Evolutionary conservation across 2,888 invertebrate genomes (phyloP), one percentile per base, ranked within the genome.

Genomic region (Callosobruchus maculatus): DNA sequence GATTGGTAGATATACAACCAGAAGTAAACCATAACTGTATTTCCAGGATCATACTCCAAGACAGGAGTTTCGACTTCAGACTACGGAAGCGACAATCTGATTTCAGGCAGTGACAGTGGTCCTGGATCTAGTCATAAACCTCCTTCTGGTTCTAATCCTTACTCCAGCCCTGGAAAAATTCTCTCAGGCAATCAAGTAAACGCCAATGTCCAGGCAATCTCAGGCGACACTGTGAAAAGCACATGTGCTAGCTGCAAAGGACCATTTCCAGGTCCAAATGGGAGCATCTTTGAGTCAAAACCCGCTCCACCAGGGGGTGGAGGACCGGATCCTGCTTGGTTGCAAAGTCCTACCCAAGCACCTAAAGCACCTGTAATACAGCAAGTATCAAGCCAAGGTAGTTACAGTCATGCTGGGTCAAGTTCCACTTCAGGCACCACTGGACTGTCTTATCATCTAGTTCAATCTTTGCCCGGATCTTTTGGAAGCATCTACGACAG

Each of bases 231-330:
- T 18, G 20, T 49, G 20, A 20, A 21, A 13, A 66, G 70, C 49
- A 67, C 68, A 72, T 49, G 26, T 70, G 75, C 76, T 21, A 79
- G 79, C 69, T 81, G 80, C 72, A 78, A 80, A 76, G 78, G 79
- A 30, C 78, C 77, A 21, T 81, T 78, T 67, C 82, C 82, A 22
- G 82, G 82, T 70, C 81, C 81, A 21, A 77, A 71, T 73, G 81
- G 81, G 20, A 81, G 80, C 31, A 81, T 82, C 68, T 74, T 81
- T 72, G 80, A 79, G 49, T 78, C 68, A 67, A 81, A 79, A 76
- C 79, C 78, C 1, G 82, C 78, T 20, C 74, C 77, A 22, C 69
- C 76, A 13, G 76, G 76, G 13, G 76, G 76, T 31, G 74, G 72
- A 13, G 75, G 70, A 31, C 75, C 78, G 7, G 73, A 74, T 69